Evolutionary conservation across 2,888 invertebrate species (phyloP), one percentile per base, ranked within the genome.

Genomic region (Furcula furcula): DNA sequence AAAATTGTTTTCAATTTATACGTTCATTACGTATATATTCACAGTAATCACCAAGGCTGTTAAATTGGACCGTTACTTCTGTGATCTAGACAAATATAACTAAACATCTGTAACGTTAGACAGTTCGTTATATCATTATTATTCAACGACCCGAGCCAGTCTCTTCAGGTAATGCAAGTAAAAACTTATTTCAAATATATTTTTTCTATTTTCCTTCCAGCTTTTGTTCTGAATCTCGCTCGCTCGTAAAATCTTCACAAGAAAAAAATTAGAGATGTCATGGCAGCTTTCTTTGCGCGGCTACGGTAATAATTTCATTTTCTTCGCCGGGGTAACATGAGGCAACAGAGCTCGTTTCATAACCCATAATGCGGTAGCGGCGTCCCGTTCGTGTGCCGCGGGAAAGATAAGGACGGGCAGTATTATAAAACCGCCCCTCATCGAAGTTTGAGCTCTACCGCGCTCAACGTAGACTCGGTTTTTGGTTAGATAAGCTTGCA

Each of bases 281-380:
- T 75, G 75, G 64, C 57, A 60, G 75, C 74, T 83, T 84, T 85
- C 82, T 82, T 82, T 79, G 69, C 70, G 65, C 71, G 71, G 69
- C 70, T 65, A 65, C 62, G 63, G 69, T 73, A 70, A 78, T 86
- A 86, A 87, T 84, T 85, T 80, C 73, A 83, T 85, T 86, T 85
- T 79, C 77, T 74, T 69, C 61, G 63, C 59, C 65, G 55, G 75
- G 68, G 74, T 71, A 79, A 81, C 83, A 79, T 75, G 77, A 78
- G 71, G 76, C 76, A 71, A 69, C 72, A 68, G 75, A 78, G 76
- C 80, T 80, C 79, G 76, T 84, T 86, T 84, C 81, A 84, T 86
- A 86, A 83, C 79, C 77, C 76, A 80, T 86, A 84, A 85, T 79
- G 76, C 76, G 70, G 54, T 73, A 51, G 51, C 55, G 46, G 59